Evolutionary conservation across 2,888 invertebrate genomes (phyloP).

Genomic region (Drosophila anomalipes): DNA sequence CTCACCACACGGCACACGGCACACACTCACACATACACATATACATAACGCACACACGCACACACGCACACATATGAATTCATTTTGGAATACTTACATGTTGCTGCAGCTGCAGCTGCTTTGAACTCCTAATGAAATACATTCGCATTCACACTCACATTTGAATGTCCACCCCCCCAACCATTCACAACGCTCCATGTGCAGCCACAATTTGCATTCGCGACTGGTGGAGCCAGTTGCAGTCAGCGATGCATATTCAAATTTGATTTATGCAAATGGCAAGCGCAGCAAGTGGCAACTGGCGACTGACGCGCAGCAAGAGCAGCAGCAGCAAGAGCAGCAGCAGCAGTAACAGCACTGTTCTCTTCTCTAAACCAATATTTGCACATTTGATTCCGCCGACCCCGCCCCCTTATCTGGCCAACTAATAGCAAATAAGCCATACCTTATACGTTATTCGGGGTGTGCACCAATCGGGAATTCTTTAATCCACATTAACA

Average conservation of each 20-base stretch:
- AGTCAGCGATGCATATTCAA: conserved; percentile 75
- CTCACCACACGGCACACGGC: conserved; percentile 15
- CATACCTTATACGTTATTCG: conserved; percentile 48
- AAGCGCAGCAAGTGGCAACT: conserved; percentile 49
- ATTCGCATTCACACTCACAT: conserved; percentile 22
- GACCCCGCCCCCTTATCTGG: conserved; percentile 12
- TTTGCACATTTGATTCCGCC: conserved; percentile 39
- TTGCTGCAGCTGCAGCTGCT: conserved; percentile 57
- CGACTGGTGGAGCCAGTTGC: conserved; percentile 39
- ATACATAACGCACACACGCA: not conserved
- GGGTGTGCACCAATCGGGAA: conserved; percentile 16
- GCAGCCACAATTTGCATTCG: conserved; percentile 14
- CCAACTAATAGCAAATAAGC: conserved; percentile 52
- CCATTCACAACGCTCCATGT: not conserved
- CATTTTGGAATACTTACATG: conserved; percentile 35
- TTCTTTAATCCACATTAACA: conserved; percentile 71
- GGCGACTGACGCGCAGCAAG: conserved; percentile 2
- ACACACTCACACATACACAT: conserved; percentile 1
- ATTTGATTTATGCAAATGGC: conserved; percentile 79
- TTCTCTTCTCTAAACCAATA: conserved; percentile 39
- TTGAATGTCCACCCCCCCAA: not conserved
- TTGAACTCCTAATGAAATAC: conserved; percentile 30
- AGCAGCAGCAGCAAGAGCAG: conserved; percentile 8
- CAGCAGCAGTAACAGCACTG: not conserved
- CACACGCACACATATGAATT: not conserved